phyloP scores from a whole-genome alignment of 2,113 vertebrate genomes.

The Panthera uncia region DNA sequence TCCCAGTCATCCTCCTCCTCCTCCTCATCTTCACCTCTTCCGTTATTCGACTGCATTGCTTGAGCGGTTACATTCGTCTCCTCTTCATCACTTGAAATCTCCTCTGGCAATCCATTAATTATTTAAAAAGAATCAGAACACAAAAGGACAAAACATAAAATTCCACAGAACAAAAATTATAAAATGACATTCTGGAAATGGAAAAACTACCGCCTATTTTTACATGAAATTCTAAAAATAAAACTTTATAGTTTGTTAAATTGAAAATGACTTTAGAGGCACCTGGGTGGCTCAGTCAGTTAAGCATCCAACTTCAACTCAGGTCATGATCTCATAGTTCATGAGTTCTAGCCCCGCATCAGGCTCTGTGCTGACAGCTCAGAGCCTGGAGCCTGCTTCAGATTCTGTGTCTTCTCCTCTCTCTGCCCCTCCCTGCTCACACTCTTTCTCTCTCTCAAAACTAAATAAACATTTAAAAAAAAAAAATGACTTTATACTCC shows the following conservation, averaged over 20 bases:
- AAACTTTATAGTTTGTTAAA: background rate
- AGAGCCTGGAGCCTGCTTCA: too few species aligned
- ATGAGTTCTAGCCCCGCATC: too few species aligned
- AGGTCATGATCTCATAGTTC: too few species aligned
- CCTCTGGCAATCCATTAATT: conserved; percentile 86
- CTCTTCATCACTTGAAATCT: conserved; percentile 97
- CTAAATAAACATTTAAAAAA: too few species aligned
- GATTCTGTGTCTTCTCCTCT: too few species aligned
- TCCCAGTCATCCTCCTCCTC: conserved; percentile 96
- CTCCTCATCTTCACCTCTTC: conserved; percentile 88
- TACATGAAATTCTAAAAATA: background rate
- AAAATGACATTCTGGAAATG: background rate
- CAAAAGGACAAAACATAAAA: background rate
- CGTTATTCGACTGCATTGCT: conserved; percentile 86
- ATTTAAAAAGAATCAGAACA: conserved; percentile 25
- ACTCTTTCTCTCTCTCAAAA: too few species aligned
- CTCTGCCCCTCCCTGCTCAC: too few species aligned
- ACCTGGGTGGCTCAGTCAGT: too few species aligned
- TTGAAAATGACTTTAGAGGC: background rate
- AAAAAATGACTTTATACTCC: background rate
- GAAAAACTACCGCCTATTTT: background rate
- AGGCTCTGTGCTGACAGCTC: too few species aligned
- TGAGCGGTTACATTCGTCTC: conserved; percentile 87
- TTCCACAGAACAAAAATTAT: background rate
- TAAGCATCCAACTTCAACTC: too few species aligned